These are phyloP conservation scores for Conchocele bisecta DNA, from an alignment of 2,888 invertebrate genomes.

Conservation along the genomic window DNA sequence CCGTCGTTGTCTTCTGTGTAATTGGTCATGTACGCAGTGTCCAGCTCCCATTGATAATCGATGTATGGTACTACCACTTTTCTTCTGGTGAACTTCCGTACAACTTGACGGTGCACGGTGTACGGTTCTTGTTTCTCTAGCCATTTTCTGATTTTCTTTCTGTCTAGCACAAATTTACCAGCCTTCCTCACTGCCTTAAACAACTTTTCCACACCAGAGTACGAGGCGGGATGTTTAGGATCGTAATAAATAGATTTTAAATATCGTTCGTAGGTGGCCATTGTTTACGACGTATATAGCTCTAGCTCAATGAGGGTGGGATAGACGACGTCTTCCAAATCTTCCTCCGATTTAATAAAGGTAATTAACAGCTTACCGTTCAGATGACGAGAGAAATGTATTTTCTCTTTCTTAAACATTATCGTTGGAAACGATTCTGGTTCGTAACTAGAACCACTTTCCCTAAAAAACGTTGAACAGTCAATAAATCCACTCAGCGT, in stretches of 20 bases:
- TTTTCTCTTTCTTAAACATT: no score
- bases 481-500: no score
- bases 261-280: constrained; percentile 12
- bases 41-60: constrained; percentile 19
- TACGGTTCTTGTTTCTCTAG: constrained; percentile 22
- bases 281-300: constrained; percentile 1
- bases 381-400: no score
- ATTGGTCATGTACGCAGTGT: not conserved
- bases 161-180: constrained; percentile 21
- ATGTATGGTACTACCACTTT: no score
- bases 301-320: constrained; percentile 7
- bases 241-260: constrained; percentile 32
- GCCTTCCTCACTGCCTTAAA: constrained; percentile 23
- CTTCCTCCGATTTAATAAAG: no score
- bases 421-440: no score
- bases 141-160: constrained; percentile 35
- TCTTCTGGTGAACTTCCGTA: constrained; percentile 10
- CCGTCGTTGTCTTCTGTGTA: constrained; percentile 17
- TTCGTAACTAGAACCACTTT: no score
- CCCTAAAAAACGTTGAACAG: no score
- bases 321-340: not conserved
- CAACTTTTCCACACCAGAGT: constrained; percentile 26
- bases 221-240: constrained; percentile 17
- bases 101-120: constrained; percentile 13
- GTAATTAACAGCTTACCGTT: no score